These are phyloP conservation scores for Pseudomyrmex concolor DNA, from an alignment of 1,140 invertebrate species.

Conservation along the genomic window DNA sequence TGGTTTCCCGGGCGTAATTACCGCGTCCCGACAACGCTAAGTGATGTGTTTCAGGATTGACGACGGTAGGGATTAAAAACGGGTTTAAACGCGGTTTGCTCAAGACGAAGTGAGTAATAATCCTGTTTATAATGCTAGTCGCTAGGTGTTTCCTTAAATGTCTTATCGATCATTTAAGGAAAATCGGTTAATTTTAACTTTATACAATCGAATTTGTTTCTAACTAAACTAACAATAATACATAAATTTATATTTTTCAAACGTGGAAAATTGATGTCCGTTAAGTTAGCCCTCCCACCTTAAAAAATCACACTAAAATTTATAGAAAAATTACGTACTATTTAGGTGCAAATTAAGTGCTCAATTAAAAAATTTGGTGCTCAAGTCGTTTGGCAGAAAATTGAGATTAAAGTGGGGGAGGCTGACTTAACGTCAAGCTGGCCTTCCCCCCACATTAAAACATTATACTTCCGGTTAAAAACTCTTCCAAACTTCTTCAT, in stretches of 20 bases:
- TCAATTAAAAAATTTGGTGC: too few species aligned
- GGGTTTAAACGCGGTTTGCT: conserved; percentile 17
- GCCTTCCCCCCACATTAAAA: too few species aligned
- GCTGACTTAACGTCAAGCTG: too few species aligned
- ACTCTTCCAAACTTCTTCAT: too few species aligned
- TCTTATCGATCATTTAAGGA: neutral
- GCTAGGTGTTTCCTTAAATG: neutral
- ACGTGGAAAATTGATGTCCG: neutral
- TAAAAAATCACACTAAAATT: too few species aligned
- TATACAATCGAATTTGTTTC: neutral
- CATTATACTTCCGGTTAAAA: too few species aligned
- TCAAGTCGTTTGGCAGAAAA: too few species aligned
- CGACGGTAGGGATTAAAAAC: conserved; percentile 8
- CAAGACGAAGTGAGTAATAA: conserved; percentile 12
- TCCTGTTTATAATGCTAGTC: conserved; percentile 12
- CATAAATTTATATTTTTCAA: neutral
- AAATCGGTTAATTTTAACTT: neutral
- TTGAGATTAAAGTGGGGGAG: too few species aligned
- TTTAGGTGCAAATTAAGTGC: too few species aligned
- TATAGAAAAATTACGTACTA: too few species aligned
- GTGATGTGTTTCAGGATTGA: conserved; percentile 26
- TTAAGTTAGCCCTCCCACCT: too few species aligned
- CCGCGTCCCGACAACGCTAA: conserved; percentile 17
- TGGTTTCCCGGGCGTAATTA: conserved; percentile 62
- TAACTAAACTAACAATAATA: too few species aligned